Base-by-base conservation (phyloP, 2,888 invertebrate species). In the Imbricaverruca yamaguchii region DNA sequence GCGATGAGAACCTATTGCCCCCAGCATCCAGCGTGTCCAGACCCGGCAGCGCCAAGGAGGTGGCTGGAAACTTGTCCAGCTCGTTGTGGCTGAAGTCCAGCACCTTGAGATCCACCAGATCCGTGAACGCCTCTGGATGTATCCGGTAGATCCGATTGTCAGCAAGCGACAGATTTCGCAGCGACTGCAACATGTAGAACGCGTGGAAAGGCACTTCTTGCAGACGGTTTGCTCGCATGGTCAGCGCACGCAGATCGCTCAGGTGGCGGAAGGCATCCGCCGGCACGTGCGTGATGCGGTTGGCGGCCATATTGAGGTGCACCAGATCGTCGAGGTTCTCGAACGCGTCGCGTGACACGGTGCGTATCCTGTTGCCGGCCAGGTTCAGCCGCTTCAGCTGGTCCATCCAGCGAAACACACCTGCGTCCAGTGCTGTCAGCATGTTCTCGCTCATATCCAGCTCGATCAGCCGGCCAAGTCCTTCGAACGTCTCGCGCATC, bases 201-300 rank as follows among this genome's bases (percentile, higher is more conserved):
- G 74, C 74, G 21, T 74, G 74, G 55, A 74, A 74, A 74, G 74
- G 74, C 74, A 74, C 74, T 74, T 74, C 74, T 21, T 53, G 53
- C 1, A 74, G 55, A 10, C 53, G 8, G 53, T 74, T 74, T 21
- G 10, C 8, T 2, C 74, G 8, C 53, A 74, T 7, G 21, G 9
- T 21, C 21, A 74, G 53, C 1, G 21, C 15, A 21, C 53, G 53
- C 39, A 74, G 74, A 18, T 6, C 10, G 4, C 53, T 21, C 0
- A 74, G 55, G 9, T 74, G 74, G 1, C 74, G 74, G 21, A 74
- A 74, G 1, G 74, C 53, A 9, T 74, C 74, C 0, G 74, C 23
- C 0, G 74, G 74, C 21, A 74, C 74, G 53, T 74, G 74, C 9
- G 8, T 21, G 21, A 74, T 21, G 55, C 11, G 7, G 55, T 74